Percentiles rank a stretch among this genome's conserved stretches.
Conservation (phyloP, 2,797 vertebrate genomes). For the Platalea minor region DNA sequence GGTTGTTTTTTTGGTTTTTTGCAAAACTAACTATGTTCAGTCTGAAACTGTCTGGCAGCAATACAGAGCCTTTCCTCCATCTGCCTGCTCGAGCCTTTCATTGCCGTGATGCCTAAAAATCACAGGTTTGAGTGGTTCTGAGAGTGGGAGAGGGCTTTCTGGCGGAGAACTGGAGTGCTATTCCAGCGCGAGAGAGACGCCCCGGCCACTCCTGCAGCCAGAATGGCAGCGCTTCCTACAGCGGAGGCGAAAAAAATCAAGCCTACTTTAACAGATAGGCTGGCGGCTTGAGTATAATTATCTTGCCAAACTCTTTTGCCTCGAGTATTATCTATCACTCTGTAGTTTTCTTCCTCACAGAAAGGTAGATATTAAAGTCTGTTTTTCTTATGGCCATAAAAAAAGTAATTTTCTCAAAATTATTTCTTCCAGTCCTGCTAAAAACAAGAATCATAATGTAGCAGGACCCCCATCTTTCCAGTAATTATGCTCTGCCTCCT, state of each 20-base stretch:
- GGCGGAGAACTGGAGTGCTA: background rate
- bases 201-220: background rate
- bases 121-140: background rate
- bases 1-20: background rate
- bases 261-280: background rate
- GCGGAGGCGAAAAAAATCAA: background rate
- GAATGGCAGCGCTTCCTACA: background rate
- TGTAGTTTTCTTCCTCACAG: background rate
- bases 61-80: background rate
- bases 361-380: constrained; percentile 53
- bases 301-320: constrained; percentile 26
- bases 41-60: background rate
- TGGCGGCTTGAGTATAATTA: constrained; percentile 27
- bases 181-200: background rate
- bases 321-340: constrained; percentile 2
- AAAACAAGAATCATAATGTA: constrained; percentile 22
- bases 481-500: constrained; percentile 31
- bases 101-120: background rate
- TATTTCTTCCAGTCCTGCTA: constrained; percentile 36
- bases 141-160: background rate
- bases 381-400: constrained; percentile 20
- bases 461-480: background rate
- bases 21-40: background rate
- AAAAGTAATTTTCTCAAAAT: constrained; percentile 48
- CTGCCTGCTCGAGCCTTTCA: background rate